Percentiles rank a stretch among this genome's conserved stretches.
phyloP scores from a whole-genome alignment of 2,888 invertebrate genomes.

The Agonopterix subpropinquella region DNA sequence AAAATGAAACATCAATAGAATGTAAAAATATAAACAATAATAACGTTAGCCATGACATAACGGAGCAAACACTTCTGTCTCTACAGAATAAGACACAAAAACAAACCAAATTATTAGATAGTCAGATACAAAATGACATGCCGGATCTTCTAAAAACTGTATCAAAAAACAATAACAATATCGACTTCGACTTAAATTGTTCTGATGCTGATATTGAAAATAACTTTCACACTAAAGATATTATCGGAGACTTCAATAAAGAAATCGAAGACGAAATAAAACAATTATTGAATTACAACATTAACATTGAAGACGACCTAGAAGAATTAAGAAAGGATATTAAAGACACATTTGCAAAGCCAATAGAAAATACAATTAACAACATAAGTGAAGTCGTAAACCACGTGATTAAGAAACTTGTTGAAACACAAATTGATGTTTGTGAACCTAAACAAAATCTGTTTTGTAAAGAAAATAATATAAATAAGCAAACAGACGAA shows the following conservation, averaged over 20 bases:
- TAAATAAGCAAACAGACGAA: constrained; percentile 23
- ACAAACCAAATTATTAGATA: constrained; percentile 30
- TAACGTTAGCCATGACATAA: constrained; percentile 25
- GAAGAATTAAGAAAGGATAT: constrained; percentile 68
- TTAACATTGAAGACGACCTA: constrained; percentile 64
- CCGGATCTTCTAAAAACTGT: constrained; percentile 64
- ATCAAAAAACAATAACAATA: constrained; percentile 56
- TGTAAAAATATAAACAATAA: constrained; percentile 48
- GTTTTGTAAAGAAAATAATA: constrained; percentile 13
- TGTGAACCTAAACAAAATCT: constrained; percentile 20
- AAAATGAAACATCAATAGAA: constrained; percentile 29
- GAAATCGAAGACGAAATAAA: constrained; percentile 77
- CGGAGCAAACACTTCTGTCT: constrained; percentile 6
- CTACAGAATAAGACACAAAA: constrained; percentile 20
- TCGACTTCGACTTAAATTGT: constrained; percentile 43
- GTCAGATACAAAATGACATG: constrained; percentile 43
- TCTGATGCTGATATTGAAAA: constrained; percentile 63
- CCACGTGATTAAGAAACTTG: constrained; percentile 67
- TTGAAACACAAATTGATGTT: constrained; percentile 50
- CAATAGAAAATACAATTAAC: constrained; percentile 68
- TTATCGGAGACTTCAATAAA: constrained; percentile 76
- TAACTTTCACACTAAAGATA: constrained; percentile 64
- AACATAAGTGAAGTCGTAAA: constrained; percentile 71
- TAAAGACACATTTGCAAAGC: constrained; percentile 65
- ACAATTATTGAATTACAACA: constrained; percentile 62